A percentile compares a stretch with the other conserved stretches of the same genome.
Evolutionary conservation across 2,113 vertebrate species (phyloP).

Genomic region (Polyodon spathula): DNA sequence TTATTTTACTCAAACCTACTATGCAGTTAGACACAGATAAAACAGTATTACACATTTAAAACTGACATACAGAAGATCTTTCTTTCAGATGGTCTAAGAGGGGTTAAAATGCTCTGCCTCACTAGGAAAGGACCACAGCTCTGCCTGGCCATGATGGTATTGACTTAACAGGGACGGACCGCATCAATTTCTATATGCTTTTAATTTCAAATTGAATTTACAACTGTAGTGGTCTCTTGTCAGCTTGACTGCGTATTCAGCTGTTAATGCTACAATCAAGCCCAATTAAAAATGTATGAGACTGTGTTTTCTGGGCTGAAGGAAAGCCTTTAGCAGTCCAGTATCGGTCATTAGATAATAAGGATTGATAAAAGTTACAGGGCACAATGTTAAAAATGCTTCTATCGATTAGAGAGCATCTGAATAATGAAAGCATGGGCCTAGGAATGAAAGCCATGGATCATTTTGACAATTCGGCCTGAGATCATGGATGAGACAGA

Average conservation of each 20-base stretch:
- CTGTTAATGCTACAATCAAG: slow-evolving; percentile 73
- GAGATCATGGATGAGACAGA: slow-evolving; percentile 64
- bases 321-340: slow-evolving; percentile 51
- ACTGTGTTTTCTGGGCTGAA: slow-evolving; percentile 52
- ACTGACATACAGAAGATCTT: slow-evolving; percentile 30
- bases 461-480: slow-evolving; percentile 69
- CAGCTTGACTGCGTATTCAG: slow-evolving; percentile 53
- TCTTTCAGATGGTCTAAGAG: too few species aligned
- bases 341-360: slow-evolving; percentile 77
- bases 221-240: slow-evolving; percentile 39
- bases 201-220: slow-evolving; percentile 59
- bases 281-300: slow-evolving; percentile 82
- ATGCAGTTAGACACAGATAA: slow-evolving; percentile 36
- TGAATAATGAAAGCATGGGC: slow-evolving; percentile 69
- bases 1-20: slow-evolving; percentile 28
- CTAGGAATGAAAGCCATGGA: slow-evolving; percentile 64
- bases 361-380: slow-evolving; percentile 71
- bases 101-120: too few species aligned
- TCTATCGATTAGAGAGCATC: slow-evolving; percentile 65
- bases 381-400: slow-evolving; percentile 70
- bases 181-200: slow-evolving; percentile 57
- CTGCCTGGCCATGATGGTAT: slow-evolving; percentile 6
- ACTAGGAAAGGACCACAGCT: slow-evolving; percentile 25
- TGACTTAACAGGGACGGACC: slow-evolving; percentile 31
- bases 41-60: slow-evolving; percentile 49